These are phyloP conservation scores for Dilophus febrilis DNA, from an alignment of 2,888 invertebrate species.

Conservation along the genomic window DNA sequence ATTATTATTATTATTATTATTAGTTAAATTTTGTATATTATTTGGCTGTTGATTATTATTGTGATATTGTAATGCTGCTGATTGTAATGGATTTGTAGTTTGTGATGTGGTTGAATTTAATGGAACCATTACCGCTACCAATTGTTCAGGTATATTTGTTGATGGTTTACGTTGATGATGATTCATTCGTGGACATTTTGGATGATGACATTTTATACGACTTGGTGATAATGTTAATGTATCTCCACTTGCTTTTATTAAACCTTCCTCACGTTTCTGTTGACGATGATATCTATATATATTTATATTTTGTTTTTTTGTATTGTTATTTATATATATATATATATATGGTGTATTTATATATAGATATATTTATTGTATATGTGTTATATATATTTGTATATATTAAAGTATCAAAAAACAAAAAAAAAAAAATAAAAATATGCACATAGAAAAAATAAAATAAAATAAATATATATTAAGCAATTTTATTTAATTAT, in stretches of 20 bases:
- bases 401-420: too few relatives aligned
- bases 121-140: slow-evolving; percentile 31
- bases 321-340: too few relatives aligned
- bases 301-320: too few relatives aligned
- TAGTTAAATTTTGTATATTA: too few relatives aligned
- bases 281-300: slow-evolving; percentile 22
- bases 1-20: too few relatives aligned
- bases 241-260: slow-evolving; percentile 25
- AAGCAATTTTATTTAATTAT: too few relatives aligned
- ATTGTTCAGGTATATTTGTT: slow-evolving; percentile 29
- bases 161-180: slow-evolving; percentile 19
- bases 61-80: slow-evolving; percentile 7
- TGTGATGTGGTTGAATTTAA: slow-evolving; percentile 19
- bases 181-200: slow-evolving; percentile 28
- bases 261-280: slow-evolving; percentile 28
- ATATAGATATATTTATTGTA: too few relatives aligned
- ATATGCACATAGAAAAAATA: too few relatives aligned
- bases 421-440: too few relatives aligned
- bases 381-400: too few relatives aligned
- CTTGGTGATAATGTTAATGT: slow-evolving; percentile 30
- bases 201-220: slow-evolving; percentile 29
- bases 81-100: slow-evolving; percentile 6
- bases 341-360: too few relatives aligned
- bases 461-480: too few relatives aligned
- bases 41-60: slow-evolving; percentile 9